Conservation (phyloP, 2,888 invertebrate genomes). For the Drosophila fulvimacula region DNA sequence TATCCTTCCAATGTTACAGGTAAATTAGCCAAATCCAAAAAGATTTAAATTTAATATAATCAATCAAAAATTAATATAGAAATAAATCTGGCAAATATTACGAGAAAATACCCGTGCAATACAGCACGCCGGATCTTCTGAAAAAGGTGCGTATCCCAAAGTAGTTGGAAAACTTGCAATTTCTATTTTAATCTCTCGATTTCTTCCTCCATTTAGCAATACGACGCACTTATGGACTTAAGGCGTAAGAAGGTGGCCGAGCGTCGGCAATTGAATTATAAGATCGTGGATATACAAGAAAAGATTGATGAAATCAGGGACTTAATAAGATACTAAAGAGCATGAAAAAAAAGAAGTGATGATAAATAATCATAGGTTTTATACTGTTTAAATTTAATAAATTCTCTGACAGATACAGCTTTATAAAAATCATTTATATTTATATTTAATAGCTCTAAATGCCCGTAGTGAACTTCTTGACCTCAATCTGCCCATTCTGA, state of each 20-base stretch:
- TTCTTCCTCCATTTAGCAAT: neutral
- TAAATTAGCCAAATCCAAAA: neutral
- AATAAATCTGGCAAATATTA: neutral
- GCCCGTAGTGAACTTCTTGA: too few relatives aligned
- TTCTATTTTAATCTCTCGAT: neutral
- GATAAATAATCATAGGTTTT: neutral
- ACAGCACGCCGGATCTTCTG: neutral
- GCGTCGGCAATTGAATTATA: neutral
- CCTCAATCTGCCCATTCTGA: too few relatives aligned
- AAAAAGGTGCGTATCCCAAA: neutral
- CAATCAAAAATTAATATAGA: neutral
- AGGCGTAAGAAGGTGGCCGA: neutral
- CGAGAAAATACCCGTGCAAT: neutral
- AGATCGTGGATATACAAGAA: neutral
- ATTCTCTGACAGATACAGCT: neutral
- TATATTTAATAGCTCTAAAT: too few relatives aligned
- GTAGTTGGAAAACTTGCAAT: too few relatives aligned
- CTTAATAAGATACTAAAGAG: neutral
- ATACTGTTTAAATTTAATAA: neutral
- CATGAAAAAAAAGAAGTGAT: neutral
- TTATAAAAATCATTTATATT: neutral
- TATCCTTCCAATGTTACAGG: constrained; percentile 5
- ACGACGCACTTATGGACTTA: neutral
- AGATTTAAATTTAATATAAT: neutral
- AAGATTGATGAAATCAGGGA: neutral